Conservation (phyloP, 2,113 vertebrate species). For the Stegostoma tigrinum region DNA sequence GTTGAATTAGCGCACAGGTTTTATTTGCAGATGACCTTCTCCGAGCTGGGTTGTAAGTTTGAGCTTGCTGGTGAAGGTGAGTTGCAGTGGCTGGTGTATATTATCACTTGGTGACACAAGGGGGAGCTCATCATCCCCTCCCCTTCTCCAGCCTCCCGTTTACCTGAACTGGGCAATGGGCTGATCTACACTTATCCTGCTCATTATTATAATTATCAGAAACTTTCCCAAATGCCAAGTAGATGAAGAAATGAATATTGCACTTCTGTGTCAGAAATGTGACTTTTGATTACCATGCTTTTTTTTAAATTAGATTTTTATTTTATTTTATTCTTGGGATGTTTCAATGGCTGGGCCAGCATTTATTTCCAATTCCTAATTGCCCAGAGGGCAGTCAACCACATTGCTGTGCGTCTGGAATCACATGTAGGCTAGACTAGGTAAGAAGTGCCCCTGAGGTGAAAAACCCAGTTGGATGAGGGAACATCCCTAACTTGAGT, state of each 20-base stretch:
- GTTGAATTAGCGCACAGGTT: not conserved
- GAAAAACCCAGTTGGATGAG: not conserved
- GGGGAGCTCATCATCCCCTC: not conserved
- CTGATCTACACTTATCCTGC: not conserved
- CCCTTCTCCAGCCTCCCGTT: too few relatives aligned
- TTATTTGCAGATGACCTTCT: not conserved
- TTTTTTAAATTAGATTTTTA: not conserved
- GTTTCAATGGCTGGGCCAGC: too few relatives aligned
- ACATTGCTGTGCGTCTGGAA: too few relatives aligned
- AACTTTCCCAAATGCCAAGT: not conserved
- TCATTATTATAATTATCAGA: not conserved
- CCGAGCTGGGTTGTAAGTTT: not conserved
- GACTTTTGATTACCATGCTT: not conserved
- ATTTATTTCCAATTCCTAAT: too few relatives aligned
- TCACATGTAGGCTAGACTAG: too few relatives aligned
- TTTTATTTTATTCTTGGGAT: too few relatives aligned
- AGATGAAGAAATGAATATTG: not conserved
- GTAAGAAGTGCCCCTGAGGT: not conserved
- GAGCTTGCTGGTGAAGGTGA: not conserved
- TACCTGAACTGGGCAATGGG: not conserved
- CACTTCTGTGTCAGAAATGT: not conserved
- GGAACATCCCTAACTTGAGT: not conserved
- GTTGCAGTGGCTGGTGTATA: not conserved
- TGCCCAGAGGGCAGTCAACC: too few relatives aligned
- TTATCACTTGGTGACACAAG: not conserved